phyloP scores from a whole-genome alignment of 2,888 invertebrate genomes.

The Ormyrus rosae region DNA sequence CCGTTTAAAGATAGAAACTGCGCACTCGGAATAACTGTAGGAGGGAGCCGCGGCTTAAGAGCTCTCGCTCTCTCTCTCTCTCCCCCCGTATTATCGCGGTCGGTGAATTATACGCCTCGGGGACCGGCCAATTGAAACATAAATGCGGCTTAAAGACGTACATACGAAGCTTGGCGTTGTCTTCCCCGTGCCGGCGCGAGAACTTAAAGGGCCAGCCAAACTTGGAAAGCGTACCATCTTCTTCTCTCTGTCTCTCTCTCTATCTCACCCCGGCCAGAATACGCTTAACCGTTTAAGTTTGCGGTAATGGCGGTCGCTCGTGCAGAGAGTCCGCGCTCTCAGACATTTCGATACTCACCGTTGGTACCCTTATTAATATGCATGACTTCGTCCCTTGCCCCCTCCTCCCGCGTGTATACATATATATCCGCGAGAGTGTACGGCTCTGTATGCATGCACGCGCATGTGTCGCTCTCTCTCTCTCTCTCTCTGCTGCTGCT shows the following conservation, averaged over 20 bases:
- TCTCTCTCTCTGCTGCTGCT: background rate
- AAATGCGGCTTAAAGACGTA: constrained; percentile 42
- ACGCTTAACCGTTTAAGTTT: constrained; percentile 60
- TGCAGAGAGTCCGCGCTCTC: constrained; percentile 60
- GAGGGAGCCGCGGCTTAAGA: constrained; percentile 9
- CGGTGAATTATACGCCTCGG: constrained; percentile 42
- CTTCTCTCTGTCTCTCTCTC: background rate
- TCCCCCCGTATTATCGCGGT: constrained; percentile 11
- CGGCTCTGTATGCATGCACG: background rate
- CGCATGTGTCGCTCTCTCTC: too few relatives aligned
- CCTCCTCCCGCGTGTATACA: background rate
- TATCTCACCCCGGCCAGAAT: constrained; percentile 13
- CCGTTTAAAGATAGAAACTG: background rate
- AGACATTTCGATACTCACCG: constrained; percentile 67
- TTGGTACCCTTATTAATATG: constrained; percentile 70
- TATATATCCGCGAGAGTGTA: constrained; percentile 15
- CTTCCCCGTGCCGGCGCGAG: background rate
- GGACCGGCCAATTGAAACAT: constrained; percentile 45
- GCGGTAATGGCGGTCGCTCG: constrained; percentile 65
- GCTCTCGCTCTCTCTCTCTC: too few relatives aligned
- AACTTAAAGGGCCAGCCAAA: constrained; percentile 40
- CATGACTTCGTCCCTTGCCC: constrained; percentile 61
- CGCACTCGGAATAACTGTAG: constrained; percentile 29
- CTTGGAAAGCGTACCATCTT: constrained; percentile 6
- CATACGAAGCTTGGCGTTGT: background rate